Evolutionary conservation across 2,888 invertebrate species (phyloP), one percentile per base, ranked within the genome.

Genomic region (Panopea generosa): DNA sequence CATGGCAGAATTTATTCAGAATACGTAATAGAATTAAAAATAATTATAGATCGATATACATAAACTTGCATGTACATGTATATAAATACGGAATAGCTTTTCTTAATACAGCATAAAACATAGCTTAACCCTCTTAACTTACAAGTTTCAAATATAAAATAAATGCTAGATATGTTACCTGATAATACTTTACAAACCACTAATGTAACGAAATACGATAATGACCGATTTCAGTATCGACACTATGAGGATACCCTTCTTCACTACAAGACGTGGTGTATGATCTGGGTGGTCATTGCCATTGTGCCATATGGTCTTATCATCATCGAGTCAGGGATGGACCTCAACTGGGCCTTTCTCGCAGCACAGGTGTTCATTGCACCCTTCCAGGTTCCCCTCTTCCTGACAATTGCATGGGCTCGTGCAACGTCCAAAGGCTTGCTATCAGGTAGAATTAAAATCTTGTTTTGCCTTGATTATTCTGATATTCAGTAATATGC

Each of bases 211-310:
- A 20, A 52, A 26, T 27, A 20, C 18, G 18, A 3, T 22, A 40
- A 27, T 11, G 43, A 45, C 24, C 24, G 43, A 20, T 68, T 68
- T 52, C 67, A 78, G 59, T 89, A 83, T 59, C 80, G 87, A 7
- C 78, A 77, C 16, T 89, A 89, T 55, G 87, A 87, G 65, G 86
- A 89, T 59, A 56, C 69, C 14, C 69, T 90, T 49, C 70, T 86
- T 20, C 67, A 61, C 20, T 83, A 86, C 65, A 90, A 90, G 74
- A 87, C 86, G 49, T 90, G 90, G 90, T 87, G 87, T 59, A 89
- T 90, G 81, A 70, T 90, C 18, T 85, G 84, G 82, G 85, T 86
- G 3, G 86, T 87, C 3, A 73, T 89, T 26, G 68, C 62, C 22
- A 84, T 89, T 22, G 78, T 90, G 3, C 90, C 90, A 0, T 84